Evolutionary conservation across 1,140 invertebrate species (phyloP).

Genomic region (Hormaphis cornu): DNA sequence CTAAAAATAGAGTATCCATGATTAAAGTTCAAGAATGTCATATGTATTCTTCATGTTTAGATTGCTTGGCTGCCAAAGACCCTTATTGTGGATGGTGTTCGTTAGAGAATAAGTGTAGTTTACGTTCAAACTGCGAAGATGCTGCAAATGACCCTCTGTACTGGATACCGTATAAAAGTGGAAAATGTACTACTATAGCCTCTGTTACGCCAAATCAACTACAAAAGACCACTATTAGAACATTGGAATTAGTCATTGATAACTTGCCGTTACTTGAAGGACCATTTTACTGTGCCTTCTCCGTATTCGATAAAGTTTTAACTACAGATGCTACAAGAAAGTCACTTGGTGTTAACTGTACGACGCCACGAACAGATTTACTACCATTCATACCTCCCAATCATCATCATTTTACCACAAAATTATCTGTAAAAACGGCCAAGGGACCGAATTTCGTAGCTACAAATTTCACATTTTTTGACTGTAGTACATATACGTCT

Average conservation of each 20-base stretch:
- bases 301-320: conserved; percentile 78
- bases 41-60: conserved; percentile 81
- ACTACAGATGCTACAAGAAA: conserved; percentile 84
- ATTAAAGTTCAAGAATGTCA: conserved; percentile 92
- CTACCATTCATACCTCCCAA: conserved; percentile 80
- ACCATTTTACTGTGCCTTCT: conserved; percentile 86
- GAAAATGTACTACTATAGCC: conserved; percentile 89
- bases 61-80: conserved; percentile 86
- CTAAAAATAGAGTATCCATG: conserved; percentile 79
- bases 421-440: conserved; percentile 81
- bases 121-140: conserved; percentile 82
- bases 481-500: conserved; percentile 90
- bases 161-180: conserved; percentile 94
- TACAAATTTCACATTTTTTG: conserved; percentile 95
- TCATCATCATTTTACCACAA: conserved; percentile 95
- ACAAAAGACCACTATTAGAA: conserved; percentile 84
- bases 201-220: conserved; percentile 81
- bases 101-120: conserved; percentile 91
- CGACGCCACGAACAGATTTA: conserved; percentile 83
- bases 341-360: conserved; percentile 81
- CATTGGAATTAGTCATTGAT: conserved; percentile 80
- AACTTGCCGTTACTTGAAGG: conserved; percentile 82
- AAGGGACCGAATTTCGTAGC: conserved; percentile 87
- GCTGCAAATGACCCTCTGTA: conserved; percentile 83
- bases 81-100: conserved; percentile 98